Percentiles rank a stretch among this genome's conserved stretches.
phyloP scores from a whole-genome alignment of 2,113 vertebrate genomes.

The Oreochromis spilurus region DNA sequence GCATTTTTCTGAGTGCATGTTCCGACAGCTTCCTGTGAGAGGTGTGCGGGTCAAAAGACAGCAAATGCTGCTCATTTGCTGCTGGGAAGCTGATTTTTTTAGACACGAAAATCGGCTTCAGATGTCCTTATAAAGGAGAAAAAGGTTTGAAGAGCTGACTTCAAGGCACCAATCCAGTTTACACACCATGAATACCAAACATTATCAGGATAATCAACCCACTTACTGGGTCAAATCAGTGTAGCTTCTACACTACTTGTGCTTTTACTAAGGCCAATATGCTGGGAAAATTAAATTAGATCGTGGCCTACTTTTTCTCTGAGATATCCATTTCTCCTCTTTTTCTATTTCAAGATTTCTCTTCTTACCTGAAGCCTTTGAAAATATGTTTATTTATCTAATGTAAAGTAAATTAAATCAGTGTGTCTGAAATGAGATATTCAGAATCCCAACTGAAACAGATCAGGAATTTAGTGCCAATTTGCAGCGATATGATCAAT shows the following conservation, averaged over 20 bases:
- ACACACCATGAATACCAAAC: neutral
- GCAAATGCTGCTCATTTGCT: neutral
- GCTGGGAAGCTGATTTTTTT: neutral
- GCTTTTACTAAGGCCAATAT: neutral
- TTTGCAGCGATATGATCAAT: neutral
- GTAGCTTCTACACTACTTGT: neutral
- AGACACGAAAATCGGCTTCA: neutral
- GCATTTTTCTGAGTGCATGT: conserved; percentile 16
- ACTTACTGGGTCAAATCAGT: neutral
- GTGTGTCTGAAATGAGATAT: neutral
- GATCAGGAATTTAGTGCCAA: neutral
- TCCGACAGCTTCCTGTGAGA: conserved; percentile 6
- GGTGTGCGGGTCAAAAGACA: neutral
- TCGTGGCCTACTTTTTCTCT: neutral
- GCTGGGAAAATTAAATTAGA: neutral
- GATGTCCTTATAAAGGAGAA: neutral
- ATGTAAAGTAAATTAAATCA: neutral
- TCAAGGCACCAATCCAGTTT: neutral
- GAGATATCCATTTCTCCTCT: neutral
- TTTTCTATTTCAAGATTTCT: neutral
- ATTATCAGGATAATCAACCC: neutral
- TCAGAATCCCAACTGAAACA: neutral
- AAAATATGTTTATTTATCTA: neutral
- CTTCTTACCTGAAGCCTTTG: neutral
- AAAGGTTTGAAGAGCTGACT: neutral